Evolutionary conservation across 1,140 invertebrate species (phyloP).

Genomic region (Drosophila hydei): DNA sequence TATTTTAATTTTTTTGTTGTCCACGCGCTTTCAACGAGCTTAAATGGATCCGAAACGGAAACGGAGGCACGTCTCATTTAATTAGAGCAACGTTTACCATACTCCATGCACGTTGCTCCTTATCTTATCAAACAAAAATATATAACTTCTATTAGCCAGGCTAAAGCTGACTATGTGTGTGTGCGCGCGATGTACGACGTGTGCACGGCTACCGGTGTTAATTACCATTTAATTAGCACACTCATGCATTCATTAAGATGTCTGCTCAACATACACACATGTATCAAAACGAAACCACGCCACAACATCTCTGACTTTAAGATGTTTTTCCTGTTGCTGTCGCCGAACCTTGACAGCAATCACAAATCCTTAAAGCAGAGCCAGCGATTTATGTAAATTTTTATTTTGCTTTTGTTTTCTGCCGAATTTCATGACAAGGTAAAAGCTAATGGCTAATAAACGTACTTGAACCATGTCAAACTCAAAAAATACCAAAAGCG

Average conservation of each 20-base stretch:
- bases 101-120: constrained; percentile 50
- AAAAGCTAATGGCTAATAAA: constrained; percentile 62
- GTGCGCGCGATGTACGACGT: constrained; percentile 16
- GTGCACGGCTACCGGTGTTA: constrained; percentile 25
- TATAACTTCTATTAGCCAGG: constrained; percentile 35
- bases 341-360: not conserved
- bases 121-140: constrained; percentile 54
- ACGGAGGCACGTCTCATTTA: constrained; percentile 71
- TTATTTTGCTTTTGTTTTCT: constrained; percentile 32
- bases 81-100: constrained; percentile 47
- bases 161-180: constrained; percentile 2
- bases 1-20: constrained; percentile 76
- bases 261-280: constrained; percentile 9
- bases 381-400: constrained; percentile 50
- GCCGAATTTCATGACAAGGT: constrained; percentile 35
- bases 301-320: constrained; percentile 8
- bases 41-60: constrained; percentile 25
- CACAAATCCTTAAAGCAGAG: not conserved
- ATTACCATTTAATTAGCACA: constrained; percentile 40
- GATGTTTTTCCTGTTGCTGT: constrained; percentile 39
- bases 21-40: constrained; percentile 24
- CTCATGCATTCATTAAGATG: constrained; percentile 39
- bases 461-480: constrained; percentile 63
- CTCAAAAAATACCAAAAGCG: not conserved
- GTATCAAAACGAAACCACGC: constrained; percentile 2